A percentile compares a stretch with the other conserved stretches of the same genome.
Evolutionary conservation across 2,113 vertebrate genomes (phyloP).

Genomic region (Onychostruthus taczanowskii): DNA sequence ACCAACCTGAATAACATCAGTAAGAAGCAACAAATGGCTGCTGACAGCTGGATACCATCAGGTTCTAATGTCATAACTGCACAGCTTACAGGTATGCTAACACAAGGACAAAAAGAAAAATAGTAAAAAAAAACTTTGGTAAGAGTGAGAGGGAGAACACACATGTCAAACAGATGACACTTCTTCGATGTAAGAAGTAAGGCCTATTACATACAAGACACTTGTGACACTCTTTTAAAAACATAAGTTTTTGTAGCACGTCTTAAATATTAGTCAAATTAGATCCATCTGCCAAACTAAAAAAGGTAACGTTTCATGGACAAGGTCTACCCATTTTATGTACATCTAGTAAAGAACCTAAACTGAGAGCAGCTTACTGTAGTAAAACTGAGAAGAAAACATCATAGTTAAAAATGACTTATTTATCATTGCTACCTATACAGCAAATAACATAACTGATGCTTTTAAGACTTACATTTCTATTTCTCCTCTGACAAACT

Average conservation of each 20-base stretch:
- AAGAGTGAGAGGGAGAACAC: not conserved
- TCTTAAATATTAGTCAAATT: not conserved
- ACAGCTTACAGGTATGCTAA: not conserved
- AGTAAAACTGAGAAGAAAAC: not conserved
- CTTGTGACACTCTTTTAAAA: not conserved
- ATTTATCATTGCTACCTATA: not conserved
- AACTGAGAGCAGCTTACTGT: not conserved
- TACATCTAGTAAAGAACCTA: not conserved
- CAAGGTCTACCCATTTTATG: not conserved
- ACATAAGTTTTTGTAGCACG: rapidly evolving
- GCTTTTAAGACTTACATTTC: not conserved
- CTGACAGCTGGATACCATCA: not conserved
- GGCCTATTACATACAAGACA: not conserved
- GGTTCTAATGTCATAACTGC: not conserved
- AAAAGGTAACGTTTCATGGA: not conserved
- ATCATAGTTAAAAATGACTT: not conserved
- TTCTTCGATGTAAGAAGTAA: not conserved
- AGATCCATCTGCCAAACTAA: not conserved
- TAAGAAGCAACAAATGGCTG: not conserved
- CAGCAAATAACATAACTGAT: not conserved
- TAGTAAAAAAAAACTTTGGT: not conserved
- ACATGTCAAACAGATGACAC: not conserved
- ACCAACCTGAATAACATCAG: rapidly evolving
- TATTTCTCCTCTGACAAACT: not conserved
- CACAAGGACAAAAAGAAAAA: not conserved